Base-by-base conservation (phyloP, 2,888 invertebrate species). In the Elmis aenea region DNA sequence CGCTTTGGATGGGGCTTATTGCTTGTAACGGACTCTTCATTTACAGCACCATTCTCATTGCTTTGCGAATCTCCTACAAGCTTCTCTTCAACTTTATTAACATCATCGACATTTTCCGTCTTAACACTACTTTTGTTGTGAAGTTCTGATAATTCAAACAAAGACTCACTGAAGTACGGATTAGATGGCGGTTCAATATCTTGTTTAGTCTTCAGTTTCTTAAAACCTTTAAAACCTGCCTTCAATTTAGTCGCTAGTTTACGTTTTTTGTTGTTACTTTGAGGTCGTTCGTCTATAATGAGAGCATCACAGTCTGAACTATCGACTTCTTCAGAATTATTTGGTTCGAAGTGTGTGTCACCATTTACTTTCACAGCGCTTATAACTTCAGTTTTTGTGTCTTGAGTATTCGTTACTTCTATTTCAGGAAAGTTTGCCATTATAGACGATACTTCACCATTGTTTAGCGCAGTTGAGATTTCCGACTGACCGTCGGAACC, bases 301-400 rank as follows among this genome's bases (percentile, higher is more conserved):
- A 68, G 48, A 10, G 64, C 64, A 51, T 68, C 66, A 52, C 62
- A 61, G 52, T 66, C 67, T 18, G 66, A 67, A 50, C 64, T 66
- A 42, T 59, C 61, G 26, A 54, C 58, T 33, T 61, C 57, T 18
- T 61, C 58, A 3, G 44, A 45, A 3, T 25, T 16, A 6, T 18
- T 8, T 8, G 8, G 8, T 11, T 48, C 45, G 6, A 20, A 25
- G 23, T 34, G 35, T 13, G 51, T 45, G 33, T 63, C 62, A 33
- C 66, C 66, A 52, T 66, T 66, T 20, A 63, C 51, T 57, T 63
- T 56, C 21, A 47, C 43, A 25, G 42, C 42, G 15, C 33, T 49
- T 5, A 33, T 22, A 6, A 36, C 35, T 14, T 31, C 20, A 4
- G 21, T 38, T 12, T 31, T 33, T 16, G 16, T 29, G 11, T 44